Base-by-base conservation (phyloP, 2,797 vertebrate genomes). In the Fundulus diaphanus region DNA sequence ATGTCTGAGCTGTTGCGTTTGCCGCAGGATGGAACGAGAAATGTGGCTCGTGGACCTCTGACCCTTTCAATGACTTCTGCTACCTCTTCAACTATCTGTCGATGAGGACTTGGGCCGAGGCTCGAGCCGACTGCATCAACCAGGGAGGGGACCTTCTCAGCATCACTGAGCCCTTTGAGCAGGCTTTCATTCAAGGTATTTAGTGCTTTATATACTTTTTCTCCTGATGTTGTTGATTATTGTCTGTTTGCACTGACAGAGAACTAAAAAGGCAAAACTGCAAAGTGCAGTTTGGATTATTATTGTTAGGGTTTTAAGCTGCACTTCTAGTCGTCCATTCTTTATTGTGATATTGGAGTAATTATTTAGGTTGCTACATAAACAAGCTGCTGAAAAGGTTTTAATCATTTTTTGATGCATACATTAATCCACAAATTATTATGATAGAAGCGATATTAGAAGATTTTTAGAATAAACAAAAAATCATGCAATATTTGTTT, bases 21-120 rank as follows among this genome's bases (percentile, higher is more conserved):
- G 52, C 75, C 35, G 52, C 85, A 96, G 95, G 94, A 8, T 96
- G 95, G 95, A 94, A 93, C 59, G 89, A 85, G 0, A 95, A 94
- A 82, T 96, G 95, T 24, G 95, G 95, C 1, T 87, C 86, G 1
- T 96, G 95, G 95, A 85, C 70, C 5, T 0, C 92, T 0, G 95
- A 95, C 72, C 94, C 94, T 1, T 95, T 94, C 5, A 96, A 94
- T 7, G 95, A 96, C 84, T 94, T 80, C 91, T 96, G 95, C 85
- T 96, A 96, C 91, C 91, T 93, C 75, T 93, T 96, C 6, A 93
- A 90, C 86, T 90, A 71, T 80, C 81, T 95, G 86, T 95, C 92
- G 0, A 79, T 84, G 85, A 93, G 95, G 83, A 94, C 77, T 1
- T 96, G 95, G 95, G 86, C 89, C 0, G 95, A 95, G 12, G 95